Conservation (phyloP, 2,888 invertebrate species). For the Stratiomys singularior region DNA sequence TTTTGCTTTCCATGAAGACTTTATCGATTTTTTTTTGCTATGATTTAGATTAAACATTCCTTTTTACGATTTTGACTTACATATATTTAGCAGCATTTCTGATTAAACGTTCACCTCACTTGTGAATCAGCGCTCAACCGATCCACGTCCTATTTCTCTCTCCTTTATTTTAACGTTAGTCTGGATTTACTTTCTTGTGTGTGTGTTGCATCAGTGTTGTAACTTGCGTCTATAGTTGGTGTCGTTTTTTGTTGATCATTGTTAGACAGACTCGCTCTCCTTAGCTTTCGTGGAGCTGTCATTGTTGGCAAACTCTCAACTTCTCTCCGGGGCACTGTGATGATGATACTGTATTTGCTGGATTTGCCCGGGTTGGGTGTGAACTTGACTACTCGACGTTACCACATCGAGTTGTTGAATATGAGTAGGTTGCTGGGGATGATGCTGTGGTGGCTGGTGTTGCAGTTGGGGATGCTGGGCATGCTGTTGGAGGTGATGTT, state of each 20-base stretch:
- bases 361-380: slow-evolving; percentile 58
- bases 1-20: slow-evolving; percentile 16
- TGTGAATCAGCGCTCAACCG: not conserved
- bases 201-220: not conserved
- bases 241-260: not conserved
- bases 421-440: slow-evolving; percentile 62
- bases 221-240: not conserved
- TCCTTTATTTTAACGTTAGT: slow-evolving; percentile 25
- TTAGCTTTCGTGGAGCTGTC: not conserved
- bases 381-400: slow-evolving; percentile 58
- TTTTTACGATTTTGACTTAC: slow-evolving; percentile 11
- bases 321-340: slow-evolving; percentile 65
- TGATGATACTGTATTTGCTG: slow-evolving; percentile 62
- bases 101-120: not conserved
- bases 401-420: slow-evolving; percentile 62
- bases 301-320: slow-evolving; percentile 59
- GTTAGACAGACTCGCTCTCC: not conserved
- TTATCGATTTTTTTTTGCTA: not conserved
- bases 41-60: slow-evolving; percentile 14
- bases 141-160: slow-evolving; percentile 32
- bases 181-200: not conserved
- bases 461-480: slow-evolving; percentile 63
- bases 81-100: slow-evolving; percentile 29
- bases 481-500: slow-evolving; percentile 62
- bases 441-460: slow-evolving; percentile 58